Conservation (phyloP, 2,113 vertebrate genomes). For the Geococcyx californianus region DNA sequence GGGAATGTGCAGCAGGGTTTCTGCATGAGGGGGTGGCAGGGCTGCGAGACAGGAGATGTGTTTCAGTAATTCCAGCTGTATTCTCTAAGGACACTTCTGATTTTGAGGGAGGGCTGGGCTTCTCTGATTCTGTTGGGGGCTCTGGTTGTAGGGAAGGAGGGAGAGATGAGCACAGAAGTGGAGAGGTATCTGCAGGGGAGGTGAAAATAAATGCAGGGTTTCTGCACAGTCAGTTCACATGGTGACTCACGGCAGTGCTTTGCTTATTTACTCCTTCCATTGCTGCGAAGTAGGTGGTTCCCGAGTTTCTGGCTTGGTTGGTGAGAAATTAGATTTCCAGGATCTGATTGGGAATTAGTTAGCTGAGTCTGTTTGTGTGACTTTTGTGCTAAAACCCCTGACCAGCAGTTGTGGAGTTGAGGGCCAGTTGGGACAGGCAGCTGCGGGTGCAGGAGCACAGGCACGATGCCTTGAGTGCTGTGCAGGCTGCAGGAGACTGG, state of each 20-base stretch:
- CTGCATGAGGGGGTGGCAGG: background rate
- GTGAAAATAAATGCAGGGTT: background rate
- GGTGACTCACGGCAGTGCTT: background rate
- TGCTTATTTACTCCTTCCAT: background rate
- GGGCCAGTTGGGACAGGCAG: background rate
- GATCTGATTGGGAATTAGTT: background rate
- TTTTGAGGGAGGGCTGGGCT: background rate
- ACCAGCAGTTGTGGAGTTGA: background rate
- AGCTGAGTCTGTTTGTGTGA: background rate
- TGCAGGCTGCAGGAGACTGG: rapidly evolving
- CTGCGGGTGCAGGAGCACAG: background rate
- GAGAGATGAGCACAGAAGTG: background rate
- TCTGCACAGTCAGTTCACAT: rapidly evolving
- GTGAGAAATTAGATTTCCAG: background rate
- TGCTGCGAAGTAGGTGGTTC: background rate
- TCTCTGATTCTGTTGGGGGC: background rate
- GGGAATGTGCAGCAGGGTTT: background rate
- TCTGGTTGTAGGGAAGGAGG: background rate
- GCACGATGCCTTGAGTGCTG: rapidly evolving
- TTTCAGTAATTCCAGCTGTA: rapidly evolving
- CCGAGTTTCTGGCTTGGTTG: background rate
- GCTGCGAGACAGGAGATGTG: background rate
- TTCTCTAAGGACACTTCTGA: background rate
- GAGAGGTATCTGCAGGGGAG: background rate
- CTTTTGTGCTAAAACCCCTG: background rate